A percentile compares a stretch with the other conserved stretches of the same genome.
These are phyloP conservation scores for Trachelus troglodyta DNA, from an alignment of 2,888 invertebrate species.

Conservation along the genomic window DNA sequence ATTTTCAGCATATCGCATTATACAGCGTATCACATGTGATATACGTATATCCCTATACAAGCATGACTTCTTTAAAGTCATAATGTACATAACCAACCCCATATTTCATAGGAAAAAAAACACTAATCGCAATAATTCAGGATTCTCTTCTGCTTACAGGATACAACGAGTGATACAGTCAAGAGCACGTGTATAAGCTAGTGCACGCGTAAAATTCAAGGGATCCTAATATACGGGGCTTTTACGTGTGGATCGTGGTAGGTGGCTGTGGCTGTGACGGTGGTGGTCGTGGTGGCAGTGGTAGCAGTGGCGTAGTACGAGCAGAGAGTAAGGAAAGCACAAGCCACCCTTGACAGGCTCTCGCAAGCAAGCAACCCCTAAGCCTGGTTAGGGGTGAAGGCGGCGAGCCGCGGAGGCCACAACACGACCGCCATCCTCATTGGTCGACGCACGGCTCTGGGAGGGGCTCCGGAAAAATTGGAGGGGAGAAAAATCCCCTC, in stretches of 20 bases:
- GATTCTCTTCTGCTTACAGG: background rate
- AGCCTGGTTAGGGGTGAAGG: constrained; percentile 62
- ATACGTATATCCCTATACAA: background rate
- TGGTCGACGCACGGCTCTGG: constrained; percentile 61
- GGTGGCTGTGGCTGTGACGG: background rate
- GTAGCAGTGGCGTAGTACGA: background rate
- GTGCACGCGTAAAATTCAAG: background rate
- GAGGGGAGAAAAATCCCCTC: constrained; percentile 65
- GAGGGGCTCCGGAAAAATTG: constrained; percentile 65
- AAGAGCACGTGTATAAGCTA: background rate
- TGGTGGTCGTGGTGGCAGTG: background rate
- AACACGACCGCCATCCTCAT: constrained; percentile 66
- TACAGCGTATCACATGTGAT: background rate
- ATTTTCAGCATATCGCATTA: background rate
- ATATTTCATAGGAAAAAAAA: background rate
- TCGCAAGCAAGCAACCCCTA: constrained; percentile 48
- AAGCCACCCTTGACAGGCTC: constrained; percentile 45
- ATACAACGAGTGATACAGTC: background rate
- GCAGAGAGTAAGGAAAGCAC: constrained; percentile 23
- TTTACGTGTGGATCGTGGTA: background rate
- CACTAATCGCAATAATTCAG: background rate
- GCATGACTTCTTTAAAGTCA: background rate
- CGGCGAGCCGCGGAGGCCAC: constrained; percentile 66
- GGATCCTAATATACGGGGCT: background rate
- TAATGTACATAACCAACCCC: background rate